Evolutionary conservation across 2,888 invertebrate genomes (phyloP).

Genomic region (Diarsia brunnea): DNA sequence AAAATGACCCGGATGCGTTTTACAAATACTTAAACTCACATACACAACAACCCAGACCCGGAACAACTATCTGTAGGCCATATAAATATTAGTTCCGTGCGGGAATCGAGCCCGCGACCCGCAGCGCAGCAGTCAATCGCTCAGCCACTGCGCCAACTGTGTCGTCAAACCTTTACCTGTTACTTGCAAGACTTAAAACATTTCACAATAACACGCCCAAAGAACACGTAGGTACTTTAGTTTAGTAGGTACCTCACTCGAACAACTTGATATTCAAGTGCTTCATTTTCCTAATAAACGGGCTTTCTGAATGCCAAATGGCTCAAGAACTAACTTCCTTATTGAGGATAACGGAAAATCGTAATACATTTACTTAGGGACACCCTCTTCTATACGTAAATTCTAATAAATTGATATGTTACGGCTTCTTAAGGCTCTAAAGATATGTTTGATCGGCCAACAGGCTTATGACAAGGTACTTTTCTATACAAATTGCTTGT

Average conservation of each 20-base stretch:
- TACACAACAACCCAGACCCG: neutral
- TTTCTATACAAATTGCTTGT: slow-evolving; percentile 26
- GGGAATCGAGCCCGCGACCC: neutral
- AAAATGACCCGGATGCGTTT: too few relatives aligned
- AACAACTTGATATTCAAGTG: slow-evolving; percentile 13
- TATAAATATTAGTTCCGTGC: neutral
- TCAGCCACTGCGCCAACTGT: neutral
- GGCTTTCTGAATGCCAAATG: slow-evolving; percentile 14
- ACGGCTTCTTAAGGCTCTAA: slow-evolving; percentile 9
- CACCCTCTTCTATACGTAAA: slow-evolving; percentile 3
- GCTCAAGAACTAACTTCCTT: slow-evolving; percentile 5
- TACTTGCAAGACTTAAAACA: neutral
- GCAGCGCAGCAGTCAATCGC: neutral
- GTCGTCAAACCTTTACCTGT: neutral
- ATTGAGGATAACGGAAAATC: slow-evolving; percentile 30
- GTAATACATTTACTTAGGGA: slow-evolving; percentile 32
- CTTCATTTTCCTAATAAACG: neutral
- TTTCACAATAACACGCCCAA: neutral
- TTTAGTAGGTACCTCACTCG: neutral
- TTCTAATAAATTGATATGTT: slow-evolving; percentile 33
- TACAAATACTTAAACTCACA: neutral
- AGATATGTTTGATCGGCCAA: slow-evolving; percentile 26
- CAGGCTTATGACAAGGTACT: slow-evolving; percentile 3
- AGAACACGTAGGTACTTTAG: neutral
- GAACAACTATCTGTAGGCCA: neutral